A percentile compares a stretch with the other conserved stretches of the same genome.
Evolutionary conservation across 2,797 vertebrate species (phyloP).

Genomic region (Hylomyscus alleni): DNA sequence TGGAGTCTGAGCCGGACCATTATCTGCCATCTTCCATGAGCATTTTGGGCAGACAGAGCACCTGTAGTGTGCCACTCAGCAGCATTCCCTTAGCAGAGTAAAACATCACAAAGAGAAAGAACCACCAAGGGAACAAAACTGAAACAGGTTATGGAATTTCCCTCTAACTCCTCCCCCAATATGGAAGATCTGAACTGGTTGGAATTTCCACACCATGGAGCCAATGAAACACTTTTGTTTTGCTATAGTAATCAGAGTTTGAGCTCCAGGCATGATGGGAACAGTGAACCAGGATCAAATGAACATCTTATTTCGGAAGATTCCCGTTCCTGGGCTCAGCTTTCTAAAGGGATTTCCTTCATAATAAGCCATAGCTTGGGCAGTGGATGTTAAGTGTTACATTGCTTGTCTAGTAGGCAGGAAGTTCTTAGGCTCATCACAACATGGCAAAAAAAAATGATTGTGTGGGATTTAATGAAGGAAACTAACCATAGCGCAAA

Average conservation of each 20-base stretch:
- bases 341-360: conserved; percentile 29
- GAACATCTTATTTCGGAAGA: conserved; percentile 4
- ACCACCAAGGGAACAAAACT: background rate
- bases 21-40: background rate
- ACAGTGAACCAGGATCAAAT: background rate
- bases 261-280: background rate
- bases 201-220: background rate
- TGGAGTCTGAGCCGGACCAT: background rate
- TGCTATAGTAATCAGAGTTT: background rate
- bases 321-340: background rate
- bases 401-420: background rate
- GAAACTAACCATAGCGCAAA: background rate
- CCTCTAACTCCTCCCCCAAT: background rate
- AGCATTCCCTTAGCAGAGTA: background rate
- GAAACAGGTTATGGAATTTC: background rate
- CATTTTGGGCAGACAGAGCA: background rate
- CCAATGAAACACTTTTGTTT: background rate
- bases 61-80: background rate
- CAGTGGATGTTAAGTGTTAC: background rate
- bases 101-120: conserved; percentile 17
- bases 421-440: background rate
- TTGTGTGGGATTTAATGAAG: background rate
- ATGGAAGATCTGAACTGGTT: background rate
- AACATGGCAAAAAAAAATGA: background rate
- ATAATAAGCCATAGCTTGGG: background rate